Evolutionary conservation across 2,113 vertebrate species (phyloP).

Genomic region (Saguinus midas): DNA sequence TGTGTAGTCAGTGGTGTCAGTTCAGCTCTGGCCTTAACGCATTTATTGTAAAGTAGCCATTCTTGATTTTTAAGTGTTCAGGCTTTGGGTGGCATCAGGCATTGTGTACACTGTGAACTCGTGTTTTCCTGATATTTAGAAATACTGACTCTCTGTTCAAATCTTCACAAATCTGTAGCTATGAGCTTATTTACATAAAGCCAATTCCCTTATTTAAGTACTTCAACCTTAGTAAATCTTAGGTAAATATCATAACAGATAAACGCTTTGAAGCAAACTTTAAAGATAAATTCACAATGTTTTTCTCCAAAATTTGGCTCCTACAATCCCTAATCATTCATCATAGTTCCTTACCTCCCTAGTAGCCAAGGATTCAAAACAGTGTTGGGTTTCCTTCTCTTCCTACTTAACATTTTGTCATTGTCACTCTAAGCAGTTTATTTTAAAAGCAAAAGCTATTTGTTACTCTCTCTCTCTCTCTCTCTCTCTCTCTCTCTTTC

Average conservation of each 20-base stretch:
- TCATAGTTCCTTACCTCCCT: neutral
- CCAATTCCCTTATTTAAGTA: neutral
- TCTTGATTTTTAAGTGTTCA: neutral
- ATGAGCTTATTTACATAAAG: slow-evolving; percentile 1
- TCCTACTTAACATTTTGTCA: neutral
- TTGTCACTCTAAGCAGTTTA: too few species aligned
- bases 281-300: slow-evolving; percentile 8
- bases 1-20: neutral
- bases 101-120: neutral
- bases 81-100: neutral
- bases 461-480: too few species aligned
- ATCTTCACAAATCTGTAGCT: slow-evolving; percentile 19
- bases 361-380: neutral
- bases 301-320: slow-evolving; percentile 10
- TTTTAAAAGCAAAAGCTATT: too few species aligned
- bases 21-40: neutral
- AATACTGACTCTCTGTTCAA: neutral
- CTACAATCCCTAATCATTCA: neutral
- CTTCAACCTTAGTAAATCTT: slow-evolving; percentile 19
- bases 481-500: too few species aligned
- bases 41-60: neutral
- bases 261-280: slow-evolving; percentile 6
- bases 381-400: neutral
- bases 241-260: slow-evolving; percentile 57
- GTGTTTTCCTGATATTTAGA: slow-evolving; percentile 5